These are phyloP conservation scores for Sphenopsis melanotis DNA, from an alignment of 2,797 vertebrate genomes.

Conservation along the genomic window DNA sequence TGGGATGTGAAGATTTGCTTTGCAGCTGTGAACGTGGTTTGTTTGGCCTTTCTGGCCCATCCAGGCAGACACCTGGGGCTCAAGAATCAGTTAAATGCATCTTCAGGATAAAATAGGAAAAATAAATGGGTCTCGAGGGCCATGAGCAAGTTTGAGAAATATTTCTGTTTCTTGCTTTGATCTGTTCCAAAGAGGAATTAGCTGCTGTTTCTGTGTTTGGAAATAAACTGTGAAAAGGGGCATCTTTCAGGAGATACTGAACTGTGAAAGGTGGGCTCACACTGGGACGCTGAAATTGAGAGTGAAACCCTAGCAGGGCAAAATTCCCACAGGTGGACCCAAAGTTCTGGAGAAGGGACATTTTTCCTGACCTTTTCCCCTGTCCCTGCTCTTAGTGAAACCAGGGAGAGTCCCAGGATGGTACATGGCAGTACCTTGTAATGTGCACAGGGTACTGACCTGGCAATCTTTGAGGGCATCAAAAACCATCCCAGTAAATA, in stretches of 20 bases:
- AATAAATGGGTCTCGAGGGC: neutral
- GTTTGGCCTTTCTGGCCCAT: neutral
- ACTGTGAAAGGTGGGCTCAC: neutral
- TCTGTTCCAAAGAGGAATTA: neutral
- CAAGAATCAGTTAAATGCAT: neutral
- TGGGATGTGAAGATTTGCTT: neutral
- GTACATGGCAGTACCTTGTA: neutral
- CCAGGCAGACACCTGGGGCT: neutral
- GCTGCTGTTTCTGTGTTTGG: neutral
- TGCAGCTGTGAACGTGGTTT: neutral
- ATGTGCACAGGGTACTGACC: neutral
- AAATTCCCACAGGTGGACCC: neutral
- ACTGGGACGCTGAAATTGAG: neutral
- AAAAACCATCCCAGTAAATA: neutral
- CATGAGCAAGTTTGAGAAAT: neutral
- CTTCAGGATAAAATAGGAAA: neutral
- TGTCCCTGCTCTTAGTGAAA: neutral
- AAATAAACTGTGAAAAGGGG: neutral
- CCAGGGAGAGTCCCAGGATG: neutral
- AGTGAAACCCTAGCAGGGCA: fast-evolving
- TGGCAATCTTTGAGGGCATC: neutral
- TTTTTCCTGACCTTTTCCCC: neutral
- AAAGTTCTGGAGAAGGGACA: neutral
- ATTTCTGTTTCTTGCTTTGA: neutral
- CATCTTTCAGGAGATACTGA: neutral